phyloP scores from a whole-genome alignment of 2,113 vertebrate genomes.

The Hydropotes inermis region DNA sequence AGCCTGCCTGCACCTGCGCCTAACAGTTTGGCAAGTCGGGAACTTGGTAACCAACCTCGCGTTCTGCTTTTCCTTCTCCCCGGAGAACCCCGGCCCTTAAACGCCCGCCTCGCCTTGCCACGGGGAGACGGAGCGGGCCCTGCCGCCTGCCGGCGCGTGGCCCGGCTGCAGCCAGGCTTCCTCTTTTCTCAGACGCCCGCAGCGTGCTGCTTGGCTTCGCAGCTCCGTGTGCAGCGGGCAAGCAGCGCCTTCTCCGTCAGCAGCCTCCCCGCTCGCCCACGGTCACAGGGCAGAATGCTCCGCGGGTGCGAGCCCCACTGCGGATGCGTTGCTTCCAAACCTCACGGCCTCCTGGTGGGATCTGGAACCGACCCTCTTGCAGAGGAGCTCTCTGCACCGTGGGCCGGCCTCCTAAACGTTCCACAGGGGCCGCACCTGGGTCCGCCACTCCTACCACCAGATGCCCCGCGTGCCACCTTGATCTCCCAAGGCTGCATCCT shows the following conservation, averaged over 20 bases:
- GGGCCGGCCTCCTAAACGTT: not conserved
- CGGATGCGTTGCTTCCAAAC: not conserved
- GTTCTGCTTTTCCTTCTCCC: not conserved
- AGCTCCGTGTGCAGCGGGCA: fast-evolving
- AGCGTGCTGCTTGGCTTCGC: too few species aligned
- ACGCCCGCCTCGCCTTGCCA: not conserved
- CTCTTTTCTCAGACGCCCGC: not conserved
- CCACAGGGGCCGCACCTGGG: not conserved
- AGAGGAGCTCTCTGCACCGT: not conserved
- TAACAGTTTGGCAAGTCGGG: not conserved
- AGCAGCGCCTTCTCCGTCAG: not conserved
- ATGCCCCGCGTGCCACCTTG: not conserved
- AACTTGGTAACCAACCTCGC: not conserved
- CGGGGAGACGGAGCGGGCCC: not conserved
- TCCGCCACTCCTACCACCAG: not conserved
- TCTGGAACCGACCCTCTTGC: not conserved
- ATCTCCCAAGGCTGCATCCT: not conserved
- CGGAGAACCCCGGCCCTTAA: not conserved
- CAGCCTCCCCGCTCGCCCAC: too few species aligned
- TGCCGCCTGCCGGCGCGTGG: not conserved
- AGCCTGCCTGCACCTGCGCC: not conserved
- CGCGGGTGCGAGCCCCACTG: not conserved
- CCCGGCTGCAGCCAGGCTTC: too few species aligned
- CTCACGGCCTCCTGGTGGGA: not conserved
- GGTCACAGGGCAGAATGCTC: not conserved